phyloP scores from a whole-genome alignment of 2,113 vertebrate genomes.

The Urocitellus parryii region DNA sequence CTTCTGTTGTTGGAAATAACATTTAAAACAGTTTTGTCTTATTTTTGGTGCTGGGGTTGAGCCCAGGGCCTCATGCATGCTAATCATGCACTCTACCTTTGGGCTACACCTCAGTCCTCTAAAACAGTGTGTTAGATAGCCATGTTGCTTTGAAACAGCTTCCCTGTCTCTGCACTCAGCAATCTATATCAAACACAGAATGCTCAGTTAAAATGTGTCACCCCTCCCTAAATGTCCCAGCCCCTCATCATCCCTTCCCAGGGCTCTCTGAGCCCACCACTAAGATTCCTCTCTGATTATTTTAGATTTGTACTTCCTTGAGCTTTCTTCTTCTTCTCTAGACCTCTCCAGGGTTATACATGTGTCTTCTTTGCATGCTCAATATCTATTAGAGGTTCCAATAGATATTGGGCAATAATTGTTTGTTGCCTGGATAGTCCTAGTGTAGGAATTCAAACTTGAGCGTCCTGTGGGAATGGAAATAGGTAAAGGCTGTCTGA shows the following conservation, averaged over 20 bases:
- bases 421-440: background rate
- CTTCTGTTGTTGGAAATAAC: background rate
- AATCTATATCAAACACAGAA: background rate
- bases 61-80: background rate
- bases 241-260: background rate
- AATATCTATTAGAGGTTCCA: background rate
- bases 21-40: background rate
- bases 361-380: background rate
- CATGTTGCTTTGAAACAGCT: background rate
- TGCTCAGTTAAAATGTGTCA: background rate
- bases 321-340: background rate
- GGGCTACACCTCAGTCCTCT: background rate
- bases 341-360: rapidly evolving
- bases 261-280: background rate
- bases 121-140: background rate
- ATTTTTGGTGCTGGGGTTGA: background rate
- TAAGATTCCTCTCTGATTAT: background rate
- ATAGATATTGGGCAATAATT: background rate
- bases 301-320: background rate
- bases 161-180: background rate
- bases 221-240: background rate
- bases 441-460: background rate
- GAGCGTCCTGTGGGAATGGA: background rate
- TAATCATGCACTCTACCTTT: background rate
- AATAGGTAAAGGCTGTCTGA: background rate